Conservation (phyloP, 2,888 invertebrate species). For the Cephus pulcher region DNA sequence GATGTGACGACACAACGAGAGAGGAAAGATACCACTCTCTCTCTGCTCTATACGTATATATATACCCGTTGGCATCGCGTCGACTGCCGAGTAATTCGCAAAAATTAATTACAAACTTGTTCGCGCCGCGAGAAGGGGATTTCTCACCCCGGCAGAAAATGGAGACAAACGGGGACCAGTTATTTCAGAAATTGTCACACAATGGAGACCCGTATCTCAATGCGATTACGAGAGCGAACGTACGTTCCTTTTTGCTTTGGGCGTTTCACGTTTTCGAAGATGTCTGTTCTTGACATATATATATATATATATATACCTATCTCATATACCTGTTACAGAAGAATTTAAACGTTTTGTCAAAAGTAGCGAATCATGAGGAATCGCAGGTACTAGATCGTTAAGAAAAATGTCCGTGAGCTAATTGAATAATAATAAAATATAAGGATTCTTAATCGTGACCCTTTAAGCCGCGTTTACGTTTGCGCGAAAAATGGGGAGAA, state of each 20-base stretch:
- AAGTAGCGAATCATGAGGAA: background rate
- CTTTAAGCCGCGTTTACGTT: conserved; percentile 12
- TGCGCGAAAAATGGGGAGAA: conserved; percentile 23
- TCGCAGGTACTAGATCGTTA: background rate
- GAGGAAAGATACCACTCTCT: conserved; percentile 52
- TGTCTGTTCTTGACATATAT: background rate
- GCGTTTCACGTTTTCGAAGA: background rate
- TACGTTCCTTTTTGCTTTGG: background rate
- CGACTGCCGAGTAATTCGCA: conserved; percentile 62
- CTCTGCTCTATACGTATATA: conserved; percentile 41
- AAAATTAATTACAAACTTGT: conserved; percentile 64
- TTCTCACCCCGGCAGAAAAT: conserved; percentile 43
- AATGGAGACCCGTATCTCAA: conserved; percentile 31
- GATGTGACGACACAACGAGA: conserved; percentile 35
- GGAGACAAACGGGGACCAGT: conserved; percentile 50
- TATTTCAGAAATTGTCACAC: conserved; percentile 52
- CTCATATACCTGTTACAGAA: background rate
- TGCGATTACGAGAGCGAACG: background rate
- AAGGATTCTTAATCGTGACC: background rate
- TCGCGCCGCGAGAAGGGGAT: conserved; percentile 44
- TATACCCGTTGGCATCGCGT: conserved; percentile 45
- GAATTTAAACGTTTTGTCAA: background rate
- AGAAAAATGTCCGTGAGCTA: background rate
- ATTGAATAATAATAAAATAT: background rate
- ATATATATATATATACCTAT: too few relatives aligned